Conservation (phyloP, 2,797 vertebrate species). For the Peromyscus melanophrys region DNA sequence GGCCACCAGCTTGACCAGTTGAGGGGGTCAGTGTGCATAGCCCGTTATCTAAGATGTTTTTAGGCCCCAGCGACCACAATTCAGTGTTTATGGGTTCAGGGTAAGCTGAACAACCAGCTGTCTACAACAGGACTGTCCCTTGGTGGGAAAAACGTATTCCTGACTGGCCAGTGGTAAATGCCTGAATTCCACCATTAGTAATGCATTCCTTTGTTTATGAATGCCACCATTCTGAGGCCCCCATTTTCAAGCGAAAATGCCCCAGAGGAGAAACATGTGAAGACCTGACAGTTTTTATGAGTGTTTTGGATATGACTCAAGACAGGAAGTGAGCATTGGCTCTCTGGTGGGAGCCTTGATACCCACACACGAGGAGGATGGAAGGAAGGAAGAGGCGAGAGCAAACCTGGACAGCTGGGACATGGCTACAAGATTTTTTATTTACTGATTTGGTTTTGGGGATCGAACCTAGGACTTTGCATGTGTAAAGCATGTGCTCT, state of each 20-base stretch:
- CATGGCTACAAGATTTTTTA: not conserved
- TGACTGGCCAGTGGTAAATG: constrained; percentile 70
- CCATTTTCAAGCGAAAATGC: constrained; percentile 71
- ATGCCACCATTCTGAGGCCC: constrained; percentile 34
- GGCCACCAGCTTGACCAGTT: not conserved
- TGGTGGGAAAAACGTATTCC: constrained; percentile 64
- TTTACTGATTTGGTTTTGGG: not conserved
- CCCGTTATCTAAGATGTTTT: constrained; percentile 6
- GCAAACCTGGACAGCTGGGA: not conserved
- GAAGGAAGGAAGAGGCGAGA: not conserved
- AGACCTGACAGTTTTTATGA: constrained; percentile 54
- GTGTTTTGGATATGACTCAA: not conserved
- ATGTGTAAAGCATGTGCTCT: not conserved
- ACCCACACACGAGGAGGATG: not conserved
- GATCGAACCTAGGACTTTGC: not conserved
- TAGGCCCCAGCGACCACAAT: not conserved
- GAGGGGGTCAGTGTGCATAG: not conserved
- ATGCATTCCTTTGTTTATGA: constrained; percentile 75
- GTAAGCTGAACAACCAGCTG: constrained; percentile 56
- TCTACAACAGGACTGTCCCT: constrained; percentile 63
- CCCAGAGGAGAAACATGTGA: constrained; percentile 34
- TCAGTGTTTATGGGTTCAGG: constrained; percentile 55
- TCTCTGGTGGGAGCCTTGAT: not conserved
- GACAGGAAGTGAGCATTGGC: not conserved
- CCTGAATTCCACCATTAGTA: constrained; percentile 78